Conservation (phyloP, 1,140 invertebrate genomes). For the Tribolium castaneum region DNA sequence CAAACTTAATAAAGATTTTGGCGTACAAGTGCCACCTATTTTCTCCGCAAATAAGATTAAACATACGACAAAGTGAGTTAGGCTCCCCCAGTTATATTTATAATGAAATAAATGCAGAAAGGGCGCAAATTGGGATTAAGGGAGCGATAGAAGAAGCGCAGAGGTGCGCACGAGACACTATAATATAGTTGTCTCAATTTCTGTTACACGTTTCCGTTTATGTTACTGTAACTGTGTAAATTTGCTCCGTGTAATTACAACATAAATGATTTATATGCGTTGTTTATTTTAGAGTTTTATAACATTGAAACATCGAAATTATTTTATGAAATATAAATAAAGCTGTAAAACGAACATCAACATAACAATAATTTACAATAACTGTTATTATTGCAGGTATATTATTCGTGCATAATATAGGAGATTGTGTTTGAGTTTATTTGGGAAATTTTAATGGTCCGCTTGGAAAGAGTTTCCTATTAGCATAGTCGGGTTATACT, state of each 20-base stretch:
- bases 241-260: not conserved
- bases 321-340: slow-evolving; percentile 22
- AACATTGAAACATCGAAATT: not conserved
- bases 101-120: not conserved
- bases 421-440: not conserved
- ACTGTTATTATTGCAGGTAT: not conserved
- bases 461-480: not conserved
- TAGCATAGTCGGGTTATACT: not conserved
- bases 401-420: not conserved
- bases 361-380: slow-evolving; percentile 6
- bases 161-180: not conserved
- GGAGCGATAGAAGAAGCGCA: not conserved
- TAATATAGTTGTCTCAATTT: not conserved
- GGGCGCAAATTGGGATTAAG: not conserved
- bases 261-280: not conserved
- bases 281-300: slow-evolving; percentile 25
- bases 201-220: not conserved
- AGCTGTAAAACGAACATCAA: slow-evolving; percentile 3
- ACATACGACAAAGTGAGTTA: not conserved
- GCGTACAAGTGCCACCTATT: not conserved
- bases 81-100: not conserved
- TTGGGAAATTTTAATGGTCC: not conserved
- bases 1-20: slow-evolving; percentile 15
- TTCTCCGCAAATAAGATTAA: slow-evolving; percentile 1
- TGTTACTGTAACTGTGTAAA: not conserved